Percentiles rank a stretch among this genome's conserved stretches.
phyloP scores from a whole-genome alignment of 2,797 vertebrate species.

The Tamandua tetradactyla region DNA sequence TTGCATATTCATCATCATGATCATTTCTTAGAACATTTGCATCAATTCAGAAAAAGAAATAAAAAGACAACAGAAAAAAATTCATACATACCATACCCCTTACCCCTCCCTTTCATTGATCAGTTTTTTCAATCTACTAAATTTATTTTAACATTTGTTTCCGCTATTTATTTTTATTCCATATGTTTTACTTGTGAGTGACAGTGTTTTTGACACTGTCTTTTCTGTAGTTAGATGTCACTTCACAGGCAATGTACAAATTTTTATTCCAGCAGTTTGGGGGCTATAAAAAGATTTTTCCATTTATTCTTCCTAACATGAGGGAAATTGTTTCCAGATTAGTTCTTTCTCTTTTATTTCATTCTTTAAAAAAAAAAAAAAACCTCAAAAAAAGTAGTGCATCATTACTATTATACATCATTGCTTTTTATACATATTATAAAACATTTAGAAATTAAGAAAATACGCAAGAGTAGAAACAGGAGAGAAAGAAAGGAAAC shows the following conservation, averaged over 20 bases:
- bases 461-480: neutral
- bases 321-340: neutral
- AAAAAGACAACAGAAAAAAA: too few species aligned
- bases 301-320: conserved; percentile 26
- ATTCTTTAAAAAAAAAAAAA: neutral
- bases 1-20: too few species aligned
- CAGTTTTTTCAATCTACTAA: too few species aligned
- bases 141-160: too few species aligned
- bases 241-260: neutral
- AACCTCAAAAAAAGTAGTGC: neutral
- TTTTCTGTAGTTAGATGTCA: conserved; percentile 9
- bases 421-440: too few species aligned
- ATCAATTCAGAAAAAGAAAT: too few species aligned
- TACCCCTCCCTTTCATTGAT: too few species aligned
- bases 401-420: neutral
- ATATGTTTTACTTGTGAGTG: too few species aligned
- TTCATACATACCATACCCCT: too few species aligned
- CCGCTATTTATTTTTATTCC: too few species aligned
- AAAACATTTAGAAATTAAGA: conserved; percentile 14
- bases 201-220: too few species aligned
- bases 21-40: too few species aligned
- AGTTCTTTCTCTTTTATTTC: conserved; percentile 22
- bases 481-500: neutral
- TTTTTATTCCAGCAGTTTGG: conserved; percentile 34
- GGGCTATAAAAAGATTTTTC: neutral